Conservation (phyloP, 2,888 invertebrate species). For the Ichneumoninae sp. region DNA sequence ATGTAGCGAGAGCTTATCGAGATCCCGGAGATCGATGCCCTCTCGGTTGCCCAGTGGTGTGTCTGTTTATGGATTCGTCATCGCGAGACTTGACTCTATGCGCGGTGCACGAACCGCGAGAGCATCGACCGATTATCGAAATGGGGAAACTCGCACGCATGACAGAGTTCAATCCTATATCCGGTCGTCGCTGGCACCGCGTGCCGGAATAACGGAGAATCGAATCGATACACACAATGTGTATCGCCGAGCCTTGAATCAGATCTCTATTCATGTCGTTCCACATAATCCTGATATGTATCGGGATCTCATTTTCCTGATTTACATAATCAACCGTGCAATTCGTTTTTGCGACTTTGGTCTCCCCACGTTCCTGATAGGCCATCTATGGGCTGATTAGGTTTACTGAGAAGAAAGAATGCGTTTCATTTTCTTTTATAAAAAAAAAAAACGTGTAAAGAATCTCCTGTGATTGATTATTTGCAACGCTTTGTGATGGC, state of each 20-base stretch:
- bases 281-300: constrained; percentile 35
- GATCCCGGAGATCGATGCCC: constrained; percentile 9
- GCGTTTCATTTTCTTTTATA: no score
- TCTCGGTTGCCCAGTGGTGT: constrained; percentile 16
- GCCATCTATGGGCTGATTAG: no score
- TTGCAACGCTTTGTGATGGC: not conserved
- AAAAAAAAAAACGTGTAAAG: no score
- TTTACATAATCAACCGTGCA: no score
- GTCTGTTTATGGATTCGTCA: constrained; percentile 46
- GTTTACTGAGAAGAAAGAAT: no score
- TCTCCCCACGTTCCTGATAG: no score
- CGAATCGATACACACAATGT: constrained; percentile 35
- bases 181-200: constrained; percentile 45
- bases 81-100: constrained; percentile 24
- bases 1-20: constrained; percentile 1
- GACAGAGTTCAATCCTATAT: constrained; percentile 59
- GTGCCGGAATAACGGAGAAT: constrained; percentile 47
- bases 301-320: not conserved
- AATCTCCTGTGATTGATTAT: not conserved
- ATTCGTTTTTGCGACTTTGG: no score
- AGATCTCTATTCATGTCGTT: constrained; percentile 13
- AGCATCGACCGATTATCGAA: constrained; percentile 60
- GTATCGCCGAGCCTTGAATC: constrained; percentile 35
- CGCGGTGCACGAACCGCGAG: constrained; percentile 11
- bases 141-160: constrained; percentile 53